Base-by-base conservation (phyloP, 1,140 invertebrate genomes). In the Bacillus rossius region DNA sequence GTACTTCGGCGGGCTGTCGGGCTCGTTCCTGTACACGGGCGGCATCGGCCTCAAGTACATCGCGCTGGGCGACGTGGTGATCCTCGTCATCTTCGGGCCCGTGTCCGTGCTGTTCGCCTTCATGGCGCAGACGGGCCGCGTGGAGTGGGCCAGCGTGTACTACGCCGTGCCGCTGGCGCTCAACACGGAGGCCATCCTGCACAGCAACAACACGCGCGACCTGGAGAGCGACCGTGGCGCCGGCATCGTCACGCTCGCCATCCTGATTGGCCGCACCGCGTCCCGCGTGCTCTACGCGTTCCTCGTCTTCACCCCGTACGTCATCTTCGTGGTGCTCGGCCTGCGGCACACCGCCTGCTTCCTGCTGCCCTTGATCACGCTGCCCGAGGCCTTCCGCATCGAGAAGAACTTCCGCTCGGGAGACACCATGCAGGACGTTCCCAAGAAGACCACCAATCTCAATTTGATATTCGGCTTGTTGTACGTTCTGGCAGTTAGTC, bases 21-120 rank as follows among this genome's bases (percentile, higher is more conserved):
- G 91, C n/a, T 94, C 91, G 55, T 95, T 95, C 76, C 75, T 97
- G 3, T 91, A 93, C 62, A 96, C 93, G 1, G 93, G 93, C 43
- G 93, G 94, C n/a, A 90, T 92, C 66, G 94, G 93, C 48, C 81
- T 96, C 34, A 96, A 96, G 72, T 96, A 96, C 66, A 94, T 96
- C 66, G 93, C 91, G 3, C 74, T 96, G 20, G 93, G 94, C 40
- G 94, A 96, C 76, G 84, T 96, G 25, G 73, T 97, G 50, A 89
- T 96, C 64, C 81, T 97, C 67, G 83, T 96, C 40, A 89, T 95
- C 66, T 97, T 98, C 75, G 95, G 94, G 2, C 94, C 94, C 3
- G 85, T 97, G 22, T 92, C 91, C 14, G 93, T 96, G n/a, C 77
- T 97, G 2, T 97, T 96, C 76, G 88, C 94, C 0, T 96, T 92